Evolutionary conservation across 2,797 vertebrate species (phyloP).

Genomic region (Rousettus madagascariensis): DNA sequence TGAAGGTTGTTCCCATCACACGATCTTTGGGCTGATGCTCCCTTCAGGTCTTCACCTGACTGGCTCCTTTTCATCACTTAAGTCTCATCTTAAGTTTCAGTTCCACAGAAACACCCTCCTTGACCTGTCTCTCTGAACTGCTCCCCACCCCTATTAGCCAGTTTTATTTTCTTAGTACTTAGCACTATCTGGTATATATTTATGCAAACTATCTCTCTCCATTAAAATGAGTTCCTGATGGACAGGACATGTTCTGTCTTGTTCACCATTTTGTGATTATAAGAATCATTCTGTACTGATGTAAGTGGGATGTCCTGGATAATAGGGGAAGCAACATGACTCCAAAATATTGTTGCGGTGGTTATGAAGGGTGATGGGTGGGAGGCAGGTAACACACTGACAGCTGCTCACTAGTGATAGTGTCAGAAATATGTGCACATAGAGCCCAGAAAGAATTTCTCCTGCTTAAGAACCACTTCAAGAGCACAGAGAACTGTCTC

Average conservation of each 20-base stretch:
- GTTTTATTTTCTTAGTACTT: background rate
- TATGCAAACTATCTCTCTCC: background rate
- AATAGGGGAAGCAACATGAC: background rate
- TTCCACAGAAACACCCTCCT: background rate
- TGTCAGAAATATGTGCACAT: background rate
- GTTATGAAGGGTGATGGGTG: background rate
- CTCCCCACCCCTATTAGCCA: background rate
- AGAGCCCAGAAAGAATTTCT: background rate
- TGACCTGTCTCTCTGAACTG: background rate
- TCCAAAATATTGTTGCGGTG: background rate
- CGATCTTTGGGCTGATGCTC: background rate
- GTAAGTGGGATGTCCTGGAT: background rate
- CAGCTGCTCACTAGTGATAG: background rate
- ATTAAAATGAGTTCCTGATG: background rate
- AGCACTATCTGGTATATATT: background rate
- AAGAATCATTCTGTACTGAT: background rate
- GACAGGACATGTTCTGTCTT: background rate
- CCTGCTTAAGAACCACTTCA: background rate
- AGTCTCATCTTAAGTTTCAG: background rate
- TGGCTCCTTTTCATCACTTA: background rate
- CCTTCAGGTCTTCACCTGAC: background rate
- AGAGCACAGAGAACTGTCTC: background rate
- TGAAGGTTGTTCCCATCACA: background rate
- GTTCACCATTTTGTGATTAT: background rate
- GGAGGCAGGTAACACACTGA: background rate